phyloP scores from a whole-genome alignment of 1,140 invertebrate species.

The Lethrus apterus region DNA sequence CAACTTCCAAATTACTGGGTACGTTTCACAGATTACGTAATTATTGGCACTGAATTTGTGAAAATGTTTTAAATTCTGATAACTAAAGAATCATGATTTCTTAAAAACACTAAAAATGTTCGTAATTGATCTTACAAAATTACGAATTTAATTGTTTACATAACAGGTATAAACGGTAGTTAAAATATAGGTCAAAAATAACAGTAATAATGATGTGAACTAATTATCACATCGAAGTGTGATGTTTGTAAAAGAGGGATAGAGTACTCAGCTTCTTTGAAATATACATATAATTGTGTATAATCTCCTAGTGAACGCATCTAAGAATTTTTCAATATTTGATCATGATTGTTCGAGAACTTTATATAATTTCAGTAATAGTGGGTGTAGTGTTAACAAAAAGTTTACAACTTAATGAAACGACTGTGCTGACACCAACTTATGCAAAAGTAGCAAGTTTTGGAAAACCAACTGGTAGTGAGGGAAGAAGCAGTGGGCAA shows the following conservation, averaged over 20 bases:
- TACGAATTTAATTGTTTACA: constrained; percentile 10
- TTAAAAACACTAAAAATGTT: too few relatives aligned
- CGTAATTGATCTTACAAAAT: too few relatives aligned
- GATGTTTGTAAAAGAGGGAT: constrained; percentile 26
- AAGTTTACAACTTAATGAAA: constrained; percentile 19
- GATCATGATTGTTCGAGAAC: neutral
- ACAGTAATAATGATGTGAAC: constrained; percentile 30
- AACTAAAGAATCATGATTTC: too few relatives aligned
- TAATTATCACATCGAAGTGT: constrained; percentile 30
- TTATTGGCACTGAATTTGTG: too few relatives aligned
- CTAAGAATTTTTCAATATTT: too few relatives aligned
- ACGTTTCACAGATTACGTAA: too few relatives aligned
- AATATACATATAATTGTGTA: too few relatives aligned
- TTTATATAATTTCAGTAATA: neutral
- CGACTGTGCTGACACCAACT: constrained; percentile 24
- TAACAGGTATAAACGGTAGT: constrained; percentile 8
- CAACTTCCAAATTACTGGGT: too few relatives aligned
- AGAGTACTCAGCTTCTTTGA: neutral
- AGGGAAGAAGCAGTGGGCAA: constrained; percentile 29
- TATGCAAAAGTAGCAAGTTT: constrained; percentile 38
- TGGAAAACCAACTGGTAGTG: constrained; percentile 21
- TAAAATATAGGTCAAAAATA: constrained; percentile 20
- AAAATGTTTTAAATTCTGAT: too few relatives aligned
- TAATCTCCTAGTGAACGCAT: too few relatives aligned
- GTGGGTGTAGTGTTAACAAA: constrained; percentile 6